Percentiles rank a stretch among this genome's conserved stretches.
Conservation (phyloP, 2,797 vertebrate genomes). For the Mus minutoides region DNA sequence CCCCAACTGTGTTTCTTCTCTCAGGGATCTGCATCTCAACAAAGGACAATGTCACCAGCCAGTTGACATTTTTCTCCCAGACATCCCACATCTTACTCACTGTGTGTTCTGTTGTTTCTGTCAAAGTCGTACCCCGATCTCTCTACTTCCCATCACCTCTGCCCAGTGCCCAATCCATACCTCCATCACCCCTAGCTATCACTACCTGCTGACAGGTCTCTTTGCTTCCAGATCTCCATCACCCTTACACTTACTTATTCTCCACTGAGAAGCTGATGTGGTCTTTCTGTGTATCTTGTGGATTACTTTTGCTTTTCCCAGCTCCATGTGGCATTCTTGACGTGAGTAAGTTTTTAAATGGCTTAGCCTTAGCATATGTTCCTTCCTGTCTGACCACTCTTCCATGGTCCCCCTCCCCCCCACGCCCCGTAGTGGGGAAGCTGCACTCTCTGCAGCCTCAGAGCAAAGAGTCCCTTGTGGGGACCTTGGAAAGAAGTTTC, state of each 20-base stretch:
- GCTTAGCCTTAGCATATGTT: background rate
- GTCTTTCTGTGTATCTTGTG: background rate
- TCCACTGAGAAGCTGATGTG: background rate
- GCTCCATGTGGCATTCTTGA: background rate
- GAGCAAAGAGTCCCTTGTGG: background rate
- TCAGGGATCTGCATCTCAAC: background rate
- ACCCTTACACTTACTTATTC: background rate
- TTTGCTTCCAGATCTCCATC: background rate
- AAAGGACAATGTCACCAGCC: background rate
- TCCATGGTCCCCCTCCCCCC: background rate
- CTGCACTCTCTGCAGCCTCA: background rate
- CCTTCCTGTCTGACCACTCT: background rate
- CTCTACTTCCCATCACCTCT: background rate
- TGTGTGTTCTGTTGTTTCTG: background rate
- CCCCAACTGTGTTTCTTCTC: background rate
- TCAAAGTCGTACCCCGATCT: background rate
- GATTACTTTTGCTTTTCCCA: background rate
- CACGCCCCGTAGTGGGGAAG: background rate
- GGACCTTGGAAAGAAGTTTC: background rate
- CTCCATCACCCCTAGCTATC: fast-evolving
- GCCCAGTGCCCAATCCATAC: background rate
- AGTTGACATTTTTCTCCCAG: background rate
- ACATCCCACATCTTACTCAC: background rate
- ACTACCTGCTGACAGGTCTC: background rate
- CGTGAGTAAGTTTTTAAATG: background rate